Evolutionary conservation across 2,888 invertebrate genomes (phyloP).

Genomic region (Ophioninae sp.): DNA sequence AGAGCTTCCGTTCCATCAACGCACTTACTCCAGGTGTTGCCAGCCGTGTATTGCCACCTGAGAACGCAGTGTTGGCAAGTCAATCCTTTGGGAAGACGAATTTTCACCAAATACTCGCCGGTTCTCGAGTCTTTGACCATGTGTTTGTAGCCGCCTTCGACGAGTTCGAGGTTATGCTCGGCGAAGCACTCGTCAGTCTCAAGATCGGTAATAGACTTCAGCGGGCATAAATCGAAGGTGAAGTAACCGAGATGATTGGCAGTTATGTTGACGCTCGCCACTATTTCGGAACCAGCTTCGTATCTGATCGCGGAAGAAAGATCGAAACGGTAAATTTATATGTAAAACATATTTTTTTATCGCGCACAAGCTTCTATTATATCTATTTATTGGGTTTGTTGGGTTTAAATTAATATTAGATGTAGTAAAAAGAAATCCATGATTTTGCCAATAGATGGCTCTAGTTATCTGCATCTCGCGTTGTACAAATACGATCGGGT

Average conservation of each 20-base stretch:
- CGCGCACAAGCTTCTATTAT: no score
- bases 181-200: constrained; percentile 83
- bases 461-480: no score
- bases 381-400: no score
- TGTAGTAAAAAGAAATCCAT: no score
- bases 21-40: constrained; percentile 83
- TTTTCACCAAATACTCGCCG: constrained; percentile 68
- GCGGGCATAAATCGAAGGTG: constrained; percentile 82
- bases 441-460: no score
- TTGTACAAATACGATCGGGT: no score
- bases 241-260: constrained; percentile 82
- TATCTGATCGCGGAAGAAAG: constrained; percentile 66
- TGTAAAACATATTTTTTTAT: no score
- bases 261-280: constrained; percentile 79
- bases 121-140: constrained; percentile 63
- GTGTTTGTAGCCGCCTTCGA: constrained; percentile 76
- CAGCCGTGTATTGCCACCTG: constrained; percentile 83
- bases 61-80: constrained; percentile 83
- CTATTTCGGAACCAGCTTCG: constrained; percentile 70
- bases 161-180: constrained; percentile 76
- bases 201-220: constrained; percentile 76
- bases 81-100: constrained; percentile 80
- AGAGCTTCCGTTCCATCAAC: constrained; percentile 73
- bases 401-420: no score
- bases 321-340: no score